Percentiles rank a stretch among this genome's conserved stretches.
Evolutionary conservation across 2,888 invertebrate species (phyloP).

Genomic region (Pomacea canaliculata): DNA sequence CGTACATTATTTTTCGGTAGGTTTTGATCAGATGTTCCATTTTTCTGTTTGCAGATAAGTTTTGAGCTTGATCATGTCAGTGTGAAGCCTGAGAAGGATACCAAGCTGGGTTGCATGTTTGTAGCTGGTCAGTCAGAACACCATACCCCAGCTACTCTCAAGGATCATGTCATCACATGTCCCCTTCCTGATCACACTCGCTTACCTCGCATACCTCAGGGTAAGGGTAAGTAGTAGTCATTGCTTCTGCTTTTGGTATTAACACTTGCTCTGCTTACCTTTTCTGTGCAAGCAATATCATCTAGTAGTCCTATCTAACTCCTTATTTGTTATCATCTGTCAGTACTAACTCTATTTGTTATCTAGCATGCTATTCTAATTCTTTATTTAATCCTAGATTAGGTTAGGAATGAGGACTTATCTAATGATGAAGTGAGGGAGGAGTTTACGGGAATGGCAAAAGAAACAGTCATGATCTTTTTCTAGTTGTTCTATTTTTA

Average conservation of each 20-base stretch:
- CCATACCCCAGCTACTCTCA: constrained; percentile 46
- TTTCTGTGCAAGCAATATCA: not conserved
- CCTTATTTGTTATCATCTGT: too few species aligned
- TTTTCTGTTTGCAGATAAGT: constrained; percentile 41
- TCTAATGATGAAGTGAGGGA: too few species aligned
- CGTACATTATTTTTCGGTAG: too few species aligned
- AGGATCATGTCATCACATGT: constrained; percentile 49
- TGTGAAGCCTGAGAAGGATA: constrained; percentile 33
- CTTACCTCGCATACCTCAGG: constrained; percentile 49
- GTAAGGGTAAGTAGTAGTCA: constrained; percentile 54
- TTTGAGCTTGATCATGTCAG: constrained; percentile 52
- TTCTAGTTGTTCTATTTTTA: too few species aligned
- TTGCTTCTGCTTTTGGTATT: constrained; percentile 10
- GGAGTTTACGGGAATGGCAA: too few species aligned
- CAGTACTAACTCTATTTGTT: too few species aligned
- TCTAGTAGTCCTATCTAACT: too few species aligned
- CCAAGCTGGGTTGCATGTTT: constrained; percentile 55
- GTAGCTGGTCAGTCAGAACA: constrained; percentile 44
- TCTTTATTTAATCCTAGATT: too few species aligned
- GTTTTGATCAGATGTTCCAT: too few species aligned
- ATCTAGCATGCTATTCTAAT: too few species aligned
- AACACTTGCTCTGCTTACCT: not conserved
- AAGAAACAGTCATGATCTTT: too few species aligned
- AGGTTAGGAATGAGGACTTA: too few species aligned
- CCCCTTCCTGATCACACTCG: constrained; percentile 45